These are phyloP conservation scores for Eolophus roseicapilla DNA, from an alignment of 2,113 vertebrate genomes.

Conservation along the genomic window DNA sequence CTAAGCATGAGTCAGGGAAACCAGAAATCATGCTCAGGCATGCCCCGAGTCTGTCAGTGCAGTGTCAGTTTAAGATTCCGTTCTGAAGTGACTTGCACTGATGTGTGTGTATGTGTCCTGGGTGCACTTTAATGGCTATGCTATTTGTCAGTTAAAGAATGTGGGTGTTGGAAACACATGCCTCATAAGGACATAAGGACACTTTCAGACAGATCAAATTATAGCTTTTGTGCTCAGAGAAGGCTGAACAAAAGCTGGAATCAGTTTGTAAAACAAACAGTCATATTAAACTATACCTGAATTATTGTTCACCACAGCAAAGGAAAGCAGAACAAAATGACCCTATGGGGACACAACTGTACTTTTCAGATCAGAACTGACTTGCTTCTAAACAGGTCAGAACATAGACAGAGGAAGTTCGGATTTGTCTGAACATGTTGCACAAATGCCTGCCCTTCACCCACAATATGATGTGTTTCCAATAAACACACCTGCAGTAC, in stretches of 20 bases:
- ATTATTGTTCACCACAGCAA: not conserved
- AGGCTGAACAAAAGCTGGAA: not conserved
- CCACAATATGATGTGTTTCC: not conserved
- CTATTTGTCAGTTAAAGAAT: not conserved
- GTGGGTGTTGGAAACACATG: not conserved
- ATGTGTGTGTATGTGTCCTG: not conserved
- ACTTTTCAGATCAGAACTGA: not conserved
- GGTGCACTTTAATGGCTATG: not conserved
- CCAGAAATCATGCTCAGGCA: not conserved
- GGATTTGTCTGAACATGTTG: not conserved
- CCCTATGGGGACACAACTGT: not conserved
- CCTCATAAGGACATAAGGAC: not conserved
- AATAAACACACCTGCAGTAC: not conserved
- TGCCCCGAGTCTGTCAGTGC: not conserved
- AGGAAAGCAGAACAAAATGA: not conserved
- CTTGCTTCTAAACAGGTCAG: not conserved
- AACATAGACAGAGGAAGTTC: not conserved
- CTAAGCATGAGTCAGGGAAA: not conserved
- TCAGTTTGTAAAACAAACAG: not conserved
- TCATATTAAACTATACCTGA: not conserved
- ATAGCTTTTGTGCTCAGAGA: not conserved
- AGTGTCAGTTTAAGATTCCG: not conserved
- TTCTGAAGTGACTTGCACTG: not conserved
- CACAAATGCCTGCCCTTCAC: not conserved
- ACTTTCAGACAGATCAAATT: not conserved